Evolutionary conservation across 2,888 invertebrate genomes (phyloP), one percentile per base, ranked within the genome.

Genomic region (Mythimna lalbum): DNA sequence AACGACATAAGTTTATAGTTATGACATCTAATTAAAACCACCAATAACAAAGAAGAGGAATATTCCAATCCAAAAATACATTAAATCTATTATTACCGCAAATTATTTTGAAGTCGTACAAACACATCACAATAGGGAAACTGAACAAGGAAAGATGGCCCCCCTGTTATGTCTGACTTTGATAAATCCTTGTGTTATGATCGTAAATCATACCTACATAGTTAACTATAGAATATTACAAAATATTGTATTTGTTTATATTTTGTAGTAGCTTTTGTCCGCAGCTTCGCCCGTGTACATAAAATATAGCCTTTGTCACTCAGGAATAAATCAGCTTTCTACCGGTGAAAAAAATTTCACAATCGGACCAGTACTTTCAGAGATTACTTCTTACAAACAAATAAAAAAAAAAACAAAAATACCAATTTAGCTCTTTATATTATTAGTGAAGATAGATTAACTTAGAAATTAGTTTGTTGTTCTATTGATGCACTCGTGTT

Each of bases 71-170:
- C 17, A 9, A 68, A 69, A 63, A 72, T 76, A 81, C 9, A 61
- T 57, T 9, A 50, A 43, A 43, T 50, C 27, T 56, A 59, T 56
- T 65, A 67, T 53, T 52, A 60, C 19, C 19, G 39, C 61, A 17
- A 55, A 68, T 76, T 59, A 69, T 69, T 67, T 73, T 69, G 69
- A 77, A 73, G 62, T 60, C 67, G 50, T 67, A 70, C 69, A 71
- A 52, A 78, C 17, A 72, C 63, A 80, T 49, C 76, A 75, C 56
- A 83, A 83, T 64, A 83, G 66, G 83, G 78, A 82, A 82, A 82
- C 81, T 59, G 75, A 78, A 83, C 69, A 78, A 80, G 81, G 82
- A 82, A 82, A 82, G 63, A 80, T 73, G 55, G 31, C 52, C 57
- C 53, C 61, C 52, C 19, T 68, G 57, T 62, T 69, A 55, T 70